Evolutionary conservation across 23 tunicate species (phyloP).

Genomic region (Trididemnum clinides): DNA sequence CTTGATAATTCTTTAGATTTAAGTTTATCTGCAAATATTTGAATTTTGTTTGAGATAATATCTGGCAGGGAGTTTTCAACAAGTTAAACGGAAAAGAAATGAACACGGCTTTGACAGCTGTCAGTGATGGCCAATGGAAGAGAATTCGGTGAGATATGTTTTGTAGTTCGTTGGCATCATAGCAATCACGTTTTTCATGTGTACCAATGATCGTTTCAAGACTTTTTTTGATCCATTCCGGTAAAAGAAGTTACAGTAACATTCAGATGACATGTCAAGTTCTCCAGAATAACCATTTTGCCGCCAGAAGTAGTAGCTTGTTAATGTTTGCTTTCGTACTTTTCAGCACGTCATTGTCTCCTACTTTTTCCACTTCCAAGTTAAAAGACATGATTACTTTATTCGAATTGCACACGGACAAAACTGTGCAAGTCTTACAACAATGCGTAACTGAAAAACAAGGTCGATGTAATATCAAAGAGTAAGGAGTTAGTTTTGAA

Average conservation of each 20-base stretch:
- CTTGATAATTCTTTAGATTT: background rate
- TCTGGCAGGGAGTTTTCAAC: background rate
- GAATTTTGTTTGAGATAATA: background rate
- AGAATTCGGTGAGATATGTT: background rate
- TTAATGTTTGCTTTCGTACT: too few species aligned
- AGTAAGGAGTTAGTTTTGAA: too few species aligned
- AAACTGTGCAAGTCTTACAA: conserved; percentile 15
- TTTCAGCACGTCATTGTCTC: conserved; percentile 38
- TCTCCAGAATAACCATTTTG: too few species aligned
- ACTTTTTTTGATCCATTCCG: too few species aligned
- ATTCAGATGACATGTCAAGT: too few species aligned
- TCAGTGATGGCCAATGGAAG: background rate
- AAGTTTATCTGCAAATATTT: background rate
- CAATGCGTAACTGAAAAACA: conserved; percentile 1
- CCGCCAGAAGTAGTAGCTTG: too few species aligned
- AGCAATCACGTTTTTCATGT: too few species aligned
- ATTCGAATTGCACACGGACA: conserved; percentile 42
- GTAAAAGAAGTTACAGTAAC: too few species aligned
- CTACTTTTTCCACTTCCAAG: conserved; percentile 70
- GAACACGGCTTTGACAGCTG: background rate
- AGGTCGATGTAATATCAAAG: conserved; percentile 40
- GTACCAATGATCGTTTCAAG: too few species aligned
- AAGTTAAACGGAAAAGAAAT: background rate
- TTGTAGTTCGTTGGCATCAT: too few species aligned
- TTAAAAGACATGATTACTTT: conserved; percentile 54